Evolutionary conservation across 1,140 invertebrate genomes (phyloP).

Genomic region (Drosophila sulfurigaster): DNA sequence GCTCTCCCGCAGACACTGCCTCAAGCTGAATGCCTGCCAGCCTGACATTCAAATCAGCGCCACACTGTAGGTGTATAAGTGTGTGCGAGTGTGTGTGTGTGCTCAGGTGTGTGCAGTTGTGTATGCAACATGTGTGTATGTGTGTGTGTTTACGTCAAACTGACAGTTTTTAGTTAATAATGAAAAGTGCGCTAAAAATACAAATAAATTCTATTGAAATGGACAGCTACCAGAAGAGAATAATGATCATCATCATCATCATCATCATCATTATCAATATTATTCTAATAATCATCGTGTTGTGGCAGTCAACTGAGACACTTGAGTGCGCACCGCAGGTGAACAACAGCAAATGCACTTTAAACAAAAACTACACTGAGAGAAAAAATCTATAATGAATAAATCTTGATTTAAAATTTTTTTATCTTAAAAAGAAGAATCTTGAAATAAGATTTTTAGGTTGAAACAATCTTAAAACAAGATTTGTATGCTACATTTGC

Average conservation of each 20-base stretch:
- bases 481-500: no score
- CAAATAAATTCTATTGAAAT: constrained; percentile 41
- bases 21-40: constrained; percentile 44
- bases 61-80: constrained; percentile 12
- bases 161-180: constrained; percentile 79
- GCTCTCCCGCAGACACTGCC: constrained; percentile 17
- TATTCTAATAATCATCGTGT: constrained; percentile 8
- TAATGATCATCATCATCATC: constrained; percentile 1
- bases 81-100: constrained; percentile 16
- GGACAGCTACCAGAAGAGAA: constrained; percentile 22
- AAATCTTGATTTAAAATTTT: no score
- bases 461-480: no score
- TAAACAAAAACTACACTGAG: constrained; percentile 23
- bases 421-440: no score
- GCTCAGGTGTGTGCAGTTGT: constrained; percentile 32
- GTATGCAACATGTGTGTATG: constrained; percentile 45
- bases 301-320: constrained; percentile 22
- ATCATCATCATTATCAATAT: not conserved
- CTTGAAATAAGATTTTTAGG: no score
- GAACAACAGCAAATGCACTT: constrained; percentile 9
- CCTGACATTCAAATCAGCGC: constrained; percentile 71
- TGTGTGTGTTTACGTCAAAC: constrained; percentile 39
- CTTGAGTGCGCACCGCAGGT: constrained; percentile 28
- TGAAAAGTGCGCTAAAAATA: constrained; percentile 60
- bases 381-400: no score